phyloP scores from a whole-genome alignment of 2,797 vertebrate genomes.

The Myotis planiceps region DNA sequence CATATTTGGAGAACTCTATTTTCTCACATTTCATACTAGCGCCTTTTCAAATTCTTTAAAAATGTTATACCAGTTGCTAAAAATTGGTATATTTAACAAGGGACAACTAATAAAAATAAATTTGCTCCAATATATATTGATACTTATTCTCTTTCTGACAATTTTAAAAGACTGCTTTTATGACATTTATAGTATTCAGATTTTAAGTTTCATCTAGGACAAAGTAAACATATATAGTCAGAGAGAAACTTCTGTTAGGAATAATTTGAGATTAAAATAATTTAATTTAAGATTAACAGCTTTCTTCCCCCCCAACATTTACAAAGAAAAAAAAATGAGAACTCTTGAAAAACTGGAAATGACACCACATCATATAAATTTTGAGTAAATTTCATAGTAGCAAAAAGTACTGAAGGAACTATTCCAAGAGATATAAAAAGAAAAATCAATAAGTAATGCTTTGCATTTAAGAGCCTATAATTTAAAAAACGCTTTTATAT shows the following conservation, averaged over 20 bases:
- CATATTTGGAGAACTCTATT: background rate
- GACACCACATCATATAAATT: conserved; percentile 1
- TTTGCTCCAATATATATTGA: conserved; percentile 25
- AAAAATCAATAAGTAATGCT: conserved; percentile 29
- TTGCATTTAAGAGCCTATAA: background rate
- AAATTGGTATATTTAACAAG: conserved; percentile 35
- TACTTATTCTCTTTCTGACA: background rate
- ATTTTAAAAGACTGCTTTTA: conserved; percentile 13
- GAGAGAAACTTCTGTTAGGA: background rate
- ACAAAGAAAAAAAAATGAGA: background rate
- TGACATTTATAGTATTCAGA: background rate
- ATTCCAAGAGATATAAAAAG: conserved; percentile 32
- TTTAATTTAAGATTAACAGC: background rate
- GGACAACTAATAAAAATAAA: conserved; percentile 10
- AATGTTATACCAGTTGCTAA: background rate
- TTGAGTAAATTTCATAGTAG: conserved; percentile 24
- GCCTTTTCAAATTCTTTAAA: conserved; percentile 3
- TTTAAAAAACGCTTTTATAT: background rate
- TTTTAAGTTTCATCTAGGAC: conserved; percentile 8
- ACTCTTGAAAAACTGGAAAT: background rate
- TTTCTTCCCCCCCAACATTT: background rate
- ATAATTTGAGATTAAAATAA: background rate
- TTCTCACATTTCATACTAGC: background rate
- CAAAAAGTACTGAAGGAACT: background rate
- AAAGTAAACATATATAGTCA: background rate